Evolutionary conservation across 2,888 invertebrate species (phyloP), one percentile per base, ranked within the genome.

Genomic region (Chromoteleia sp.): DNA sequence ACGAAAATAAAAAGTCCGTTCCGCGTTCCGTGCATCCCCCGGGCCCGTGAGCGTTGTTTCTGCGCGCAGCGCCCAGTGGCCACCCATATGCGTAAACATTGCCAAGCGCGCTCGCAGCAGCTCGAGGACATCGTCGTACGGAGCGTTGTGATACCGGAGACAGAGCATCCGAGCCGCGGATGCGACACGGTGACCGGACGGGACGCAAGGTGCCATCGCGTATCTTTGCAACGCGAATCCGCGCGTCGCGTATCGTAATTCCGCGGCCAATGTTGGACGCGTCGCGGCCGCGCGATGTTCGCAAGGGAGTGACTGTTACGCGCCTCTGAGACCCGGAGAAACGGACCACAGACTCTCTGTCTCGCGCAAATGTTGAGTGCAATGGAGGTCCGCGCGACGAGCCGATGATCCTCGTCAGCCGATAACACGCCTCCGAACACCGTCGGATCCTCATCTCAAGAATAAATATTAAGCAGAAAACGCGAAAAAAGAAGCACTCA

Each of bases 51-150:
- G 75, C 75, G 75, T 67, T 65, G 65, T 58, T 58, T 41, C 48
- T 36, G 58, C 58, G 75, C 75, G 75, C 58, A 58, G 65, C 73
- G 75, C 50, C 58, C 75, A 75, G 75, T 75, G 67, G 67, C 75
- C 75, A 65, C 39, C 67, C 75, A 67, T 61, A 75, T 75, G 75
- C 75, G 50, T 75, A 75, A 75, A 75, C 67, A 67, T 65, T 58
- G 21, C 43, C 29, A 41, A 25, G 41, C 74, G 63, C 63, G 74
- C 63, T 54, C 68, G 56, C 56, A 41, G 41, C 61, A 73, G 70
- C 58, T 19, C 74, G 45, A 36, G 45, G 61, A 41, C 71, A 33
- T 61, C 52, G 54, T 29, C 41, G 19, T 43, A 29, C 59, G 52
- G 29, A 52, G 63, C 74, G 56, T 21, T 25, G 61, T 33, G 36